These are phyloP conservation scores for Anseranas semipalmata DNA, from an alignment of 2,113 vertebrate genomes.

Conservation along the genomic window DNA sequence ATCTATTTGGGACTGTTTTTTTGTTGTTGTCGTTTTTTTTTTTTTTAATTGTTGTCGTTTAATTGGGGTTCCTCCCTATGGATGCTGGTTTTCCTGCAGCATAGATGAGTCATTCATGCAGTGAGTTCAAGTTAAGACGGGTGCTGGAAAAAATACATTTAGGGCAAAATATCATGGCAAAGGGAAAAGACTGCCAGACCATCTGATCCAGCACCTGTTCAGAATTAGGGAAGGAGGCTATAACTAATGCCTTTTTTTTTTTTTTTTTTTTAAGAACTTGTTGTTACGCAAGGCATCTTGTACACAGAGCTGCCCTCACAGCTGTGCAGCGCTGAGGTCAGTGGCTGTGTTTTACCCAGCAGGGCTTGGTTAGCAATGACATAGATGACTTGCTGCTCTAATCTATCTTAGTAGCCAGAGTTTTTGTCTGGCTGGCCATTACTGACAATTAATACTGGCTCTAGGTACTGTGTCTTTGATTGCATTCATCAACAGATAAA, in stretches of 20 bases:
- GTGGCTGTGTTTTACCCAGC: neutral
- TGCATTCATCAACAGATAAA: neutral
- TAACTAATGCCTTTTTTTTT: neutral
- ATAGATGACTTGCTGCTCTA: neutral
- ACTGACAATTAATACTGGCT: neutral
- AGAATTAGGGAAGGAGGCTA: neutral
- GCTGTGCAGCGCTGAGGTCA: neutral
- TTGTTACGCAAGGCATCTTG: neutral
- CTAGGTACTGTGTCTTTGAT: neutral
- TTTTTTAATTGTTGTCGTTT: neutral
- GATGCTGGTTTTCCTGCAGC: neutral
- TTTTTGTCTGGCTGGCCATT: neutral
- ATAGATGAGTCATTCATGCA: neutral
- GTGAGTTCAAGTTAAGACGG: neutral
- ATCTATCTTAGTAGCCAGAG: neutral
- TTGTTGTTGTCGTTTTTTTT: neutral
- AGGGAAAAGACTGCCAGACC: fast-evolving
- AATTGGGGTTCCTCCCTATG: neutral
- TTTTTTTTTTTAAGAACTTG: neutral
- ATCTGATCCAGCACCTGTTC: neutral
- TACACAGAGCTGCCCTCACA: fast-evolving
- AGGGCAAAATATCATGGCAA: neutral
- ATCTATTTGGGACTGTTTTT: neutral
- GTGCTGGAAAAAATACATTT: neutral
- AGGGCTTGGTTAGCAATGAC: neutral